phyloP scores from a whole-genome alignment of 2,888 invertebrate genomes.

The Tinea pellionella region DNA sequence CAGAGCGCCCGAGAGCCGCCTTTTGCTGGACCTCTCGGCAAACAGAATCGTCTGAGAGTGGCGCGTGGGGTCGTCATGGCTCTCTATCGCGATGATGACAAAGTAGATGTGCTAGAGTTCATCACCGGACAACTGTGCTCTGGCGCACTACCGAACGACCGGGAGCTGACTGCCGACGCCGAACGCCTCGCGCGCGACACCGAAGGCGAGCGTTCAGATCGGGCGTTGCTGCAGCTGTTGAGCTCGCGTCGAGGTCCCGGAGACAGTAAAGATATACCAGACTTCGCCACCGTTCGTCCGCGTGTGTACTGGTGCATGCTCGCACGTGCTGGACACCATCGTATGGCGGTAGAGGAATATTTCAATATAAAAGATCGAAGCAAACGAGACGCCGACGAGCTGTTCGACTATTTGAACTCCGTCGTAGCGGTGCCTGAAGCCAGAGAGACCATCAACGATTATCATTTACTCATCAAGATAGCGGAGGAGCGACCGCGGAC shows the following conservation, averaged over 20 bases:
- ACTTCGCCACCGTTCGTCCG: slow-evolving; percentile 27
- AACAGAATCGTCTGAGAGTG: slow-evolving; percentile 56
- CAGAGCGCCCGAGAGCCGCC: slow-evolving; percentile 58
- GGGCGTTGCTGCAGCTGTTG: slow-evolving; percentile 42
- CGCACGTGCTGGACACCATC: slow-evolving; percentile 28
- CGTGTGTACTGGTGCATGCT: slow-evolving; percentile 41
- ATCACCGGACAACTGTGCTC: slow-evolving; percentile 43
- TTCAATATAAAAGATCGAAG: slow-evolving; percentile 39
- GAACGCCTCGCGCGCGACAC: slow-evolving; percentile 31
- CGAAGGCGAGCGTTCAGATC: slow-evolving; percentile 43
- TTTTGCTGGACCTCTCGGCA: slow-evolving; percentile 60
- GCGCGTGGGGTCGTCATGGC: slow-evolving; percentile 39
- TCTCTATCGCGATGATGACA: slow-evolving; percentile 15
- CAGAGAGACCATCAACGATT: slow-evolving; percentile 24
- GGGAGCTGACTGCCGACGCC: slow-evolving; percentile 34
- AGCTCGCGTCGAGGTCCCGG: slow-evolving; percentile 22
- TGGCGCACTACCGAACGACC: slow-evolving; percentile 35
- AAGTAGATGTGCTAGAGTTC: slow-evolving; percentile 47
- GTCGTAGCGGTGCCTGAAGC: slow-evolving; percentile 22
- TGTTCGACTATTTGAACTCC: slow-evolving; percentile 42
- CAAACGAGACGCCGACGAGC: slow-evolving; percentile 39
- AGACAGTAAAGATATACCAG: slow-evolving; percentile 17
- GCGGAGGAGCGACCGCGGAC: slow-evolving; percentile 39
- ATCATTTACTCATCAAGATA: slow-evolving; percentile 30
- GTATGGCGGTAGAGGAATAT: slow-evolving; percentile 35